phyloP scores from a whole-genome alignment of 2,888 invertebrate genomes.

The Nemurella pictetii region DNA sequence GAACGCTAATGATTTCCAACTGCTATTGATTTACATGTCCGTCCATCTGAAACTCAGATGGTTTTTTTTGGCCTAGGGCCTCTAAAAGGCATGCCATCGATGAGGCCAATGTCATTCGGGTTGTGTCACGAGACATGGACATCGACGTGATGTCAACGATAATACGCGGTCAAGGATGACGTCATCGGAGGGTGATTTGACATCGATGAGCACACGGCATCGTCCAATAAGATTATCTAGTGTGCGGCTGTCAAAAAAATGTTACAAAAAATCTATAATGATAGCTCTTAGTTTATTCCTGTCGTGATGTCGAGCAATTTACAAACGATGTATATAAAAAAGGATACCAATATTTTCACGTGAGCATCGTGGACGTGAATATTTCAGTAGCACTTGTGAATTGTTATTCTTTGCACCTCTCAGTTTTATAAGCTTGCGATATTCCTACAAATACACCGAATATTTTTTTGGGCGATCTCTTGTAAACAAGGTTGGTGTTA shows the following conservation, averaged over 20 bases:
- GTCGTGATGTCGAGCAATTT: not conserved
- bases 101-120: not conserved
- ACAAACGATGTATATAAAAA: not conserved
- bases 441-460: not conserved
- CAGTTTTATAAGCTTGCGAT: not conserved
- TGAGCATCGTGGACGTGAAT: not conserved
- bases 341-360: not conserved
- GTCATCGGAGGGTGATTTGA: not conserved
- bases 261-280: not conserved
- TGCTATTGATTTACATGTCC: not conserved
- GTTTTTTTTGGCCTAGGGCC: not conserved
- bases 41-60: not conserved
- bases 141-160: not conserved
- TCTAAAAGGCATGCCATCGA: not conserved
- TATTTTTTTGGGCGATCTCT: not conserved
- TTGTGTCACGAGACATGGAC: not conserved
- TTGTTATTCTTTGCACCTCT: not conserved
- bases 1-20: not conserved
- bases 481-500: not conserved
- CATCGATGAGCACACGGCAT: not conserved
- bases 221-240: not conserved
- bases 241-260: not conserved
- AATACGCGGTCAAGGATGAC: not conserved
- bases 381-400: not conserved
- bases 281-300: not conserved